A percentile compares a stretch with the other conserved stretches of the same genome.
These are phyloP conservation scores for Neodiprion virginianus DNA, from an alignment of 1,140 invertebrate species.

Conservation along the genomic window DNA sequence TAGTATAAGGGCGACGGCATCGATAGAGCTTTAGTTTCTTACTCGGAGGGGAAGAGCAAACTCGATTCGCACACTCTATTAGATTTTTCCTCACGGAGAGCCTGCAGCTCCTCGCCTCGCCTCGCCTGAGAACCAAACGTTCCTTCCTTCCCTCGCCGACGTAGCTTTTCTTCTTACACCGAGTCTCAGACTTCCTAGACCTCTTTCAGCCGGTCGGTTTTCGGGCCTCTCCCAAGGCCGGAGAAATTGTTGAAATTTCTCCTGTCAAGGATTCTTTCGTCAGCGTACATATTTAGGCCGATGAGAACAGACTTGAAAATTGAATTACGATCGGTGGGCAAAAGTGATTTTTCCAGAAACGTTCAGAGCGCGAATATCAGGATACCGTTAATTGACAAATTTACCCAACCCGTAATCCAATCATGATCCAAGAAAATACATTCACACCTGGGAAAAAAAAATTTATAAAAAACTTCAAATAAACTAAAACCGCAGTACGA, in stretches of 20 bases:
- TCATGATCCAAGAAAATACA: no score
- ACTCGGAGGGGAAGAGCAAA: conserved; percentile 44
- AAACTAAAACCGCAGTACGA: conserved; percentile 37
- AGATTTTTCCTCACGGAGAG: conserved; percentile 51
- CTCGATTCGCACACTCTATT: conserved; percentile 56
- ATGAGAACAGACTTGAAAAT: no score
- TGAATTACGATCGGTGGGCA: no score
- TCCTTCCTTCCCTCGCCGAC: not conserved
- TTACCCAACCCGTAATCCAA: no score
- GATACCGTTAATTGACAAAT: conserved; percentile 47
- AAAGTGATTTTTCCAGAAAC: not conserved
- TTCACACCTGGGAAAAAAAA: no score
- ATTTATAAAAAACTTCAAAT: not conserved
- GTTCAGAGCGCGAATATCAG: conserved; percentile 23
- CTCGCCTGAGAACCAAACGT: not conserved
- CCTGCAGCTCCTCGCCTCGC: not conserved
- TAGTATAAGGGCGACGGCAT: conserved; percentile 32
- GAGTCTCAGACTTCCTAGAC: no score
- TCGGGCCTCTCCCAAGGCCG: no score
- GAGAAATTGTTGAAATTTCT: no score
- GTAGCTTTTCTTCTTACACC: no score
- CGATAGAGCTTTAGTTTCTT: conserved; percentile 49
- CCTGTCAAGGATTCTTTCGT: no score
- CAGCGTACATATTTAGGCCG: no score
- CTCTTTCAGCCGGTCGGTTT: no score